phyloP scores from a whole-genome alignment of 2,888 invertebrate species.

The Dyspetes luteomarginatus region DNA sequence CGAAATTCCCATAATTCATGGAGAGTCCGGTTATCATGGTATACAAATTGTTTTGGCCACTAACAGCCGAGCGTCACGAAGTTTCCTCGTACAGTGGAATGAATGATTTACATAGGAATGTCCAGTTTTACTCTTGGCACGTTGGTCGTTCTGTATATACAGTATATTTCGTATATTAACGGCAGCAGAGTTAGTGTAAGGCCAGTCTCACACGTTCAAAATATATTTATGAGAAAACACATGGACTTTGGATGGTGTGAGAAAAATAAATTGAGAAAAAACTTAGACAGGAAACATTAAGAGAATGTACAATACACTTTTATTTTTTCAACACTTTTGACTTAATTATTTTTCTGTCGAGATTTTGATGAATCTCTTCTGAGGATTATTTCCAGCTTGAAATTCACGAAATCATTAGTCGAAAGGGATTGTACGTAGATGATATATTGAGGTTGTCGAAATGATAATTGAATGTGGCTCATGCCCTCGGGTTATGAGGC shows the following conservation, averaged over 20 bases:
- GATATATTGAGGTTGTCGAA: slow-evolving; percentile 31
- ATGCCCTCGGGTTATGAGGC: slow-evolving; percentile 7
- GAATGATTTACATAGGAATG: slow-evolving; percentile 61
- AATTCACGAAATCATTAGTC: neutral
- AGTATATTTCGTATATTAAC: neutral
- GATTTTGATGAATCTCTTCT: too few relatives aligned
- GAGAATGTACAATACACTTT: too few relatives aligned
- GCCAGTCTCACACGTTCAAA: too few relatives aligned
- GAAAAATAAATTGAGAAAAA: too few relatives aligned
- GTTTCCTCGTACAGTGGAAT: slow-evolving; percentile 59
- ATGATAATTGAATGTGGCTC: slow-evolving; percentile 35
- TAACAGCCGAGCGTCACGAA: slow-evolving; percentile 68
- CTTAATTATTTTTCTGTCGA: too few relatives aligned
- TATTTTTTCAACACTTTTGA: too few relatives aligned
- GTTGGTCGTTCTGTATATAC: slow-evolving; percentile 22
- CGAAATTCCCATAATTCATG: slow-evolving; percentile 72
- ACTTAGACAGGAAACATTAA: too few relatives aligned
- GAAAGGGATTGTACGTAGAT: neutral
- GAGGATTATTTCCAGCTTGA: too few relatives aligned
- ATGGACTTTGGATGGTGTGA: too few relatives aligned
- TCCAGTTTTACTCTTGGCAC: slow-evolving; percentile 41
- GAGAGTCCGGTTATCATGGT: slow-evolving; percentile 71
- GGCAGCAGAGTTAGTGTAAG: too few relatives aligned
- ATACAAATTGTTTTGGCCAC: slow-evolving; percentile 74
- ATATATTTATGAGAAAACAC: too few relatives aligned